These are phyloP conservation scores for Anseranas semipalmata DNA, from an alignment of 2,113 vertebrate genomes.

Conservation along the genomic window DNA sequence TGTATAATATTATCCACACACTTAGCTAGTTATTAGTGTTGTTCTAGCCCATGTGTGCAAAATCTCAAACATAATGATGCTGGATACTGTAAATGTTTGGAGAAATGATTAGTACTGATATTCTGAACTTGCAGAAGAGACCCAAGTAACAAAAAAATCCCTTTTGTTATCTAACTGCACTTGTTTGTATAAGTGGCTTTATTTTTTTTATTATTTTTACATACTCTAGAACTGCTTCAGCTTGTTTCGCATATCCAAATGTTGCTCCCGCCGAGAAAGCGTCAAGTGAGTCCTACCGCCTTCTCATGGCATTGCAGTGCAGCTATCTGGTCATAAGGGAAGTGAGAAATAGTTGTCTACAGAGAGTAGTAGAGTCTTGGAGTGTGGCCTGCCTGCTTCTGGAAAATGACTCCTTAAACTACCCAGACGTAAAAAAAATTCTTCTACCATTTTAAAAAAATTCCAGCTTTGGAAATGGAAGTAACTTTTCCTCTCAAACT, in stretches of 20 bases:
- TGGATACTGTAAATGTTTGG: background rate
- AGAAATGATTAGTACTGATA: background rate
- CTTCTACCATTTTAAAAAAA: background rate
- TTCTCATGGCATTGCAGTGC: background rate
- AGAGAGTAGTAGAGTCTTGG: background rate
- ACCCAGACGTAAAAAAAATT: background rate
- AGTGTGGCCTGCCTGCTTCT: background rate
- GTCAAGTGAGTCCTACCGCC: background rate
- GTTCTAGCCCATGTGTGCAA: background rate
- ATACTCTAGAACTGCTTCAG: background rate
- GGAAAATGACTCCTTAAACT: background rate
- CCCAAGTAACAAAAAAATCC: background rate
- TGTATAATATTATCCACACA: background rate
- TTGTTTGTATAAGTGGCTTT: background rate
- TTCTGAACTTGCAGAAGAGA: background rate
- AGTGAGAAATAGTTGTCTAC: background rate
- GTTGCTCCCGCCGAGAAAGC: background rate
- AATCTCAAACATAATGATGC: accelerated
- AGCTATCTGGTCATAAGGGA: background rate
- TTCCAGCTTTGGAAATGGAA: background rate
- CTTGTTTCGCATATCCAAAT: background rate
- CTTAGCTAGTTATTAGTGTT: background rate
- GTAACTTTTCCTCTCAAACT: background rate
- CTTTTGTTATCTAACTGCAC: background rate
- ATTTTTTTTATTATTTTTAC: background rate